phyloP scores from a whole-genome alignment of 2,113 vertebrate species.

The Meriones unguiculatus region DNA sequence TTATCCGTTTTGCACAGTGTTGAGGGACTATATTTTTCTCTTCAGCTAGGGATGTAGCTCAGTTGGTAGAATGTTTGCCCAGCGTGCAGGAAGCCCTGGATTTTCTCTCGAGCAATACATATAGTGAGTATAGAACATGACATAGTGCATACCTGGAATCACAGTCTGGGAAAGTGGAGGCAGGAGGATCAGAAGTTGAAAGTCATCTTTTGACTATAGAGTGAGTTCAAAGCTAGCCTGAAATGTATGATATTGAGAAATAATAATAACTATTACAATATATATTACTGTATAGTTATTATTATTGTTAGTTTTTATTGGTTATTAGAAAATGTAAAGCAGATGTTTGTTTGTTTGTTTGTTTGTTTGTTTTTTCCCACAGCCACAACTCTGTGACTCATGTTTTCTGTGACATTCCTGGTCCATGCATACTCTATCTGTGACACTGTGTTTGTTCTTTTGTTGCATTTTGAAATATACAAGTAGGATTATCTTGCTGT shows the following conservation, averaged over 20 bases:
- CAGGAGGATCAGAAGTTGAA: neutral
- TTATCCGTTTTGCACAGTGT: too few relatives aligned
- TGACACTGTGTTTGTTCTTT: neutral
- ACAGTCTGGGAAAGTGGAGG: neutral
- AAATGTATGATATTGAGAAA: neutral
- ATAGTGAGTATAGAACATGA: too few relatives aligned
- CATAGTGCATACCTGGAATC: neutral
- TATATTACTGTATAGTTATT: neutral
- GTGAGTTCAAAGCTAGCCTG: neutral
- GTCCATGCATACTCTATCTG: neutral
- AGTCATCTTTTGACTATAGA: neutral
- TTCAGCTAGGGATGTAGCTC: neutral
- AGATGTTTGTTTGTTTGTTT: neutral
- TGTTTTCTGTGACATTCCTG: neutral
- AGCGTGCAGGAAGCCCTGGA: neutral
- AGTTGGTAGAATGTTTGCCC: neutral
- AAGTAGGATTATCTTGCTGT: neutral
- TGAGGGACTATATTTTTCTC: neutral
- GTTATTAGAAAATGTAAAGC: neutral
- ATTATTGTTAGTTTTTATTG: neutral
- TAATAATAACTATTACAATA: neutral
- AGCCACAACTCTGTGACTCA: neutral
- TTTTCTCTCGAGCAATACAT: neutral
- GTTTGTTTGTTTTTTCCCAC: fast-evolving
- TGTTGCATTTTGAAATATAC: neutral